Conservation (phyloP, 2,888 invertebrate genomes). For the Volucella inanis region DNA sequence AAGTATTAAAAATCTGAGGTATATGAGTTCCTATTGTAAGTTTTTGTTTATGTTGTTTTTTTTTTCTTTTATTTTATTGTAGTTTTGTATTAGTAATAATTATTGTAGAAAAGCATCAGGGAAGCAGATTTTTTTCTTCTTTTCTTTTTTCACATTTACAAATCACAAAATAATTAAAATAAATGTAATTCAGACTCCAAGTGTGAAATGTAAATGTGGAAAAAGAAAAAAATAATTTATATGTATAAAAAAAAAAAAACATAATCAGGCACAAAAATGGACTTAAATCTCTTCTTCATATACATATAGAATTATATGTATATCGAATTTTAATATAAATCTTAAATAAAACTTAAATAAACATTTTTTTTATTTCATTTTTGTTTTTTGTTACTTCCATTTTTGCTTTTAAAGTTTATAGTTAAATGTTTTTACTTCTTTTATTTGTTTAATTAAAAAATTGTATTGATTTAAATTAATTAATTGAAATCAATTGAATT, state of each 20-base stretch:
- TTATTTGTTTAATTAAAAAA: conserved; percentile 48
- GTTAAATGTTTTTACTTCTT: conserved; percentile 28
- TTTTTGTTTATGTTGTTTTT: conserved; percentile 69
- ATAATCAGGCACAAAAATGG: conserved; percentile 54
- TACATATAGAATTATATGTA: conserved; percentile 15
- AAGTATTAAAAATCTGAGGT: conserved; percentile 79
- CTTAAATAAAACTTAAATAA: conserved; percentile 33
- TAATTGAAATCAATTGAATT: conserved; percentile 66
- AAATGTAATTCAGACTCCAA: conserved; percentile 83
- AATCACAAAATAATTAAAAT: conserved; percentile 80
- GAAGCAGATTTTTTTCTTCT: conserved; percentile 56
- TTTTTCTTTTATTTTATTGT: not conserved
- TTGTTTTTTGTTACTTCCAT: conserved; percentile 28
- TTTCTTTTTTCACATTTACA: conserved; percentile 45
- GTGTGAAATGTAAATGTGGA: conserved; percentile 60
- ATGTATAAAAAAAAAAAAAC: conserved; percentile 32
- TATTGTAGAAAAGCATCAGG: conserved; percentile 62
- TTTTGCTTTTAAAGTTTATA: conserved; percentile 46
- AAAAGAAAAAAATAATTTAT: not conserved
- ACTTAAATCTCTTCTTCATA: conserved; percentile 14
- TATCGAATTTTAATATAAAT: conserved; percentile 14
- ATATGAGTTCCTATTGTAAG: conserved; percentile 82
- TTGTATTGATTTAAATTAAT: conserved; percentile 43
- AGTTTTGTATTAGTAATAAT: conserved; percentile 54
- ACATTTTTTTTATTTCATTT: conserved; percentile 10